A percentile compares a stretch with the other conserved stretches of the same genome.
Evolutionary conservation across 2,888 invertebrate genomes (phyloP).

Genomic region (Phengaris arion): DNA sequence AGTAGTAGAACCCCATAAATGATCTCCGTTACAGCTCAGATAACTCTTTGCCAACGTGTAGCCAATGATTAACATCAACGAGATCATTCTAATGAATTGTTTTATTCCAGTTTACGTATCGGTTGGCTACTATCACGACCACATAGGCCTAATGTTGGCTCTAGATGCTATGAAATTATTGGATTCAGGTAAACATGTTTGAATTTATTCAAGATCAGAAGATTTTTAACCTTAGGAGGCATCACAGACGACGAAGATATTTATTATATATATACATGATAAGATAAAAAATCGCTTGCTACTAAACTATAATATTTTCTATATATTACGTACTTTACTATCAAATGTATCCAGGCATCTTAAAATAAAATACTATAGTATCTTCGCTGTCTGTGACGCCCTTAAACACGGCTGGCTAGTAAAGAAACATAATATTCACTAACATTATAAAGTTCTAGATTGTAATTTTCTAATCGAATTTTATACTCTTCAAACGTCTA

Average conservation of each 20-base stretch:
- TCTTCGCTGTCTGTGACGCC: too few species aligned
- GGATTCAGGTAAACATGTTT: slow-evolving; percentile 81
- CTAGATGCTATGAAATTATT: slow-evolving; percentile 90
- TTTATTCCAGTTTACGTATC: slow-evolving; percentile 91
- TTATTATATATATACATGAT: too few species aligned
- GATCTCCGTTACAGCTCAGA: too few species aligned
- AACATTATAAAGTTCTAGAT: background rate
- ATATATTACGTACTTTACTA: too few species aligned
- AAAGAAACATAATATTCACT: background rate
- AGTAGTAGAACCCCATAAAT: too few species aligned
- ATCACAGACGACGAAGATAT: too few species aligned
- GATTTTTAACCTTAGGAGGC: too few species aligned
- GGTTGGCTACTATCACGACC: slow-evolving; percentile 93
- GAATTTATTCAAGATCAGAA: too few species aligned
- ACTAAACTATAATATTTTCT: too few species aligned
- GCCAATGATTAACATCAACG: background rate
- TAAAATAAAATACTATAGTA: too few species aligned
- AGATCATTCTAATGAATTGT: background rate
- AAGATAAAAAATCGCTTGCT: too few species aligned
- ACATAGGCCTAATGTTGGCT: slow-evolving; percentile 93
- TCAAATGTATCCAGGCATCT: too few species aligned
- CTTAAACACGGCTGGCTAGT: background rate
- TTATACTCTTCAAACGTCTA: slow-evolving; percentile 2
- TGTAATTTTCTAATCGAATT: slow-evolving; percentile 3
- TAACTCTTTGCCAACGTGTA: background rate